phyloP scores from a whole-genome alignment of 2,888 invertebrate genomes.

The Drosophila rellima region DNA sequence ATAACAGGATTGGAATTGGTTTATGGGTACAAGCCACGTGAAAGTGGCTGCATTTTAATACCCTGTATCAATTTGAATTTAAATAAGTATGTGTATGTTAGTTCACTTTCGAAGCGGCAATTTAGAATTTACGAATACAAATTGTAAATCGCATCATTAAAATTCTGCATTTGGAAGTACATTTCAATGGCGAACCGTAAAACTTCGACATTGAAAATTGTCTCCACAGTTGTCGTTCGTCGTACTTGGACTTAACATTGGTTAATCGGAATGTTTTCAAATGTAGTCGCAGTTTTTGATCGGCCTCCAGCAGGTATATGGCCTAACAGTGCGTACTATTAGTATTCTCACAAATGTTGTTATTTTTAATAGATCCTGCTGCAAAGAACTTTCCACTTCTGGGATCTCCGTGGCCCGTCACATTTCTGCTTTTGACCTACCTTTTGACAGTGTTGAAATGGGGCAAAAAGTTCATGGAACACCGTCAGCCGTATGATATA shows the following conservation, averaged over 20 bases:
- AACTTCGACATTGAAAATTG: neutral
- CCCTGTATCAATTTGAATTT: too few relatives aligned
- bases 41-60: too few relatives aligned
- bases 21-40: too few relatives aligned
- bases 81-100: too few relatives aligned
- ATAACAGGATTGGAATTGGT: too few relatives aligned
- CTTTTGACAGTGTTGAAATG: constrained; percentile 9
- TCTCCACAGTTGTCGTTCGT: neutral
- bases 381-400: neutral
- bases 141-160: too few relatives aligned
- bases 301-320: constrained; percentile 5
- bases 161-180: neutral
- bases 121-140: too few relatives aligned
- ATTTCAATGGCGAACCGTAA: neutral
- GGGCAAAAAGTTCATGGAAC: constrained; percentile 16
- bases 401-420: constrained; percentile 13
- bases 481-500: constrained; percentile 15
- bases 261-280: constrained; percentile 3
- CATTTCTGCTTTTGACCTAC: neutral
- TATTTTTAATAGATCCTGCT: constrained; percentile 8
- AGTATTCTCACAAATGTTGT: neutral
- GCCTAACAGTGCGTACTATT: neutral
- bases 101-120: too few relatives aligned
- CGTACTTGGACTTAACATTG: neutral
- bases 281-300: neutral